Evolutionary conservation across 2,797 vertebrate genomes (phyloP), one percentile per base, ranked within the genome.

Genomic region (Syngnathus acus): DNA sequence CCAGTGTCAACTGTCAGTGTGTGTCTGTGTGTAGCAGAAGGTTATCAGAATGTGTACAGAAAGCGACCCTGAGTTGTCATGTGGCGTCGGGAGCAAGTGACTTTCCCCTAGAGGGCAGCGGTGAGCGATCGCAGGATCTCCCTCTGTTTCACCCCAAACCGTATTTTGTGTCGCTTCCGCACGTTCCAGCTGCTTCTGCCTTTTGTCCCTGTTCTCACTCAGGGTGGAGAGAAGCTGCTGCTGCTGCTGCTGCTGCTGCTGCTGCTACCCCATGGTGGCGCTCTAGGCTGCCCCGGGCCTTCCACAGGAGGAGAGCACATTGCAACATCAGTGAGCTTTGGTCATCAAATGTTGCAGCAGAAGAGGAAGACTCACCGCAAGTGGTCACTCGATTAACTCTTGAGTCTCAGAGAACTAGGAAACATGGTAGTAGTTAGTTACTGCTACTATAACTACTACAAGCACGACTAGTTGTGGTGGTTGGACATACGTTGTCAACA

Each of bases 211-310:
- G 78, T 63, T 75, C 83, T 81, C 78, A 77, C 80, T 79, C 82
- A 72, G 65, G 72, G 59, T 72, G 91, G 88, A 50, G 91, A 92
- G 19, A 89, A 90, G 86, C 86, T 91, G 91, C 32, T 43, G 32
- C 32, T 90, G 86, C 86, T 91, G 91, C 32, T 42, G n/a, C n/a
- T n/a, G 91, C 32, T 43, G 32, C 32, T 90, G 62, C 45, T 5
- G 32, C 68, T 91, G 92, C 87, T 94, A 94, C 69, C 92, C 87
- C 94, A 85, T 91, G 90, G 82, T 93, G 92, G 68, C 77, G 79
- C 89, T 88, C 21, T 82, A 16, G 26, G 23, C 54, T 88, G 75
- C 91, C 92, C 62, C 85, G 74, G 75, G 84, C 88, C 87, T 65
- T 77, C 70, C 3, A 39, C 19, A 69, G 2, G 65, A 32, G 37